A percentile compares a stretch with the other conserved stretches of the same genome.
These are phyloP conservation scores for Huso huso DNA, from an alignment of 2,797 vertebrate genomes.

Conservation along the genomic window DNA sequence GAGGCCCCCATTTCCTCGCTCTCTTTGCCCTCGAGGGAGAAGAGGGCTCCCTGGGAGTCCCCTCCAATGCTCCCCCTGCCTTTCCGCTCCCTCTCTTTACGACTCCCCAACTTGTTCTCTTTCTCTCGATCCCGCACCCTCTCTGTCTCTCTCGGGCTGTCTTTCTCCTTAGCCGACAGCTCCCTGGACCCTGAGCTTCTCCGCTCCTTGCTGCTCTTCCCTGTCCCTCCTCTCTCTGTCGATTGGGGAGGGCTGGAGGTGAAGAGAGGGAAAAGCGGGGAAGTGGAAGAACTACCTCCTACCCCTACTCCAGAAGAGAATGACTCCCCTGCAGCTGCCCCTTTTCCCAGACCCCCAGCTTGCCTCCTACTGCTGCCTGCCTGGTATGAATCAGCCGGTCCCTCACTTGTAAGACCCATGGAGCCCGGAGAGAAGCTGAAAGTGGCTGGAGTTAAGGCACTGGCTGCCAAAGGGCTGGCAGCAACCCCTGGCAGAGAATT, in stretches of 20 bases:
- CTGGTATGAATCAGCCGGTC: conserved; percentile 38
- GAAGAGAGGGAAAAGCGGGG: conserved; percentile 84
- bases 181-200: conserved; percentile 66
- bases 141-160: conserved; percentile 72
- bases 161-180: conserved; percentile 68
- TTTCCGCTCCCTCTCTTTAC: conserved; percentile 78
- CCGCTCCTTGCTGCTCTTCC: conserved; percentile 69
- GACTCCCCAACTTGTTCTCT: conserved; percentile 79
- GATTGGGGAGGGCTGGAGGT: conserved; percentile 59
- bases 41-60: conserved; percentile 67
- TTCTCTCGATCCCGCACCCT: conserved; percentile 83
- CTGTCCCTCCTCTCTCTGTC: conserved; percentile 48
- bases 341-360: conserved; percentile 56
- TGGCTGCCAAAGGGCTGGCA: conserved; percentile 78
- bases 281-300: conserved; percentile 39
- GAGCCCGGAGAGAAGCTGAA: conserved; percentile 78
- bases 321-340: conserved; percentile 52
- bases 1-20: conserved; percentile 61
- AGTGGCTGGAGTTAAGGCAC: conserved; percentile 92
- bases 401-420: conserved; percentile 66
- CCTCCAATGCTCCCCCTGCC: conserved; percentile 72
- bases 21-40: conserved; percentile 68
- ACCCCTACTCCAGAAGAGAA: conserved; percentile 48
- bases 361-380: conserved; percentile 58
- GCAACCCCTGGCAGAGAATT: conserved; percentile 78